These are phyloP conservation scores for Mythimna albipuncta DNA, from an alignment of 2,888 invertebrate genomes.

Conservation along the genomic window DNA sequence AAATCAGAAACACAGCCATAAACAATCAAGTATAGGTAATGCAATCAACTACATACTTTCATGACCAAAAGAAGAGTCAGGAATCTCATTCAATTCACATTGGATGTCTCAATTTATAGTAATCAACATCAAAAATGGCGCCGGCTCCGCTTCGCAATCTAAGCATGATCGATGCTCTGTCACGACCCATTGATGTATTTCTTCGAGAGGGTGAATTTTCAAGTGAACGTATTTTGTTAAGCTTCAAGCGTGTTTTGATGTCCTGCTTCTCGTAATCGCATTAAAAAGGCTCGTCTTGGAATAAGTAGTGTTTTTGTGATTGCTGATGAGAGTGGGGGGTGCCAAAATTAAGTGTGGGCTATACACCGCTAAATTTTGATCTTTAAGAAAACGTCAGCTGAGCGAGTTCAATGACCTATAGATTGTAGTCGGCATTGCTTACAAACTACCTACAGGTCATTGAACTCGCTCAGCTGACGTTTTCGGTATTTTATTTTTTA, in stretches of 20 bases:
- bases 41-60: not conserved
- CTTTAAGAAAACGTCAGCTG: too few relatives aligned
- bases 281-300: slow-evolving; percentile 34
- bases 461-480: too few relatives aligned
- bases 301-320: slow-evolving; percentile 32
- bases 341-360: slow-evolving; percentile 24
- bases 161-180: slow-evolving; percentile 64
- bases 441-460: too few relatives aligned
- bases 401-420: too few relatives aligned
- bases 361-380: too few relatives aligned
- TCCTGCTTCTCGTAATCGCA: slow-evolving; percentile 33
- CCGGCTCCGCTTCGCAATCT: slow-evolving; percentile 49
- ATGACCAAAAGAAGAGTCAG: slow-evolving; percentile 9
- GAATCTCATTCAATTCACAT: slow-evolving; percentile 34
- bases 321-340: slow-evolving; percentile 16
- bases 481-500: too few relatives aligned
- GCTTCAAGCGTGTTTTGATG: slow-evolving; percentile 49
- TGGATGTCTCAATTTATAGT: slow-evolving; percentile 58
- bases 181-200: slow-evolving; percentile 56
- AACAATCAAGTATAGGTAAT: slow-evolving; percentile 18
- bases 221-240: slow-evolving; percentile 54
- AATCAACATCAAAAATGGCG: slow-evolving; percentile 62
- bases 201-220: slow-evolving; percentile 48
- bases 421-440: too few relatives aligned
- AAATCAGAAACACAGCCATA: not conserved